phyloP scores from a whole-genome alignment of 2,888 invertebrate species.

The Pyrrhosoma nymphula region DNA sequence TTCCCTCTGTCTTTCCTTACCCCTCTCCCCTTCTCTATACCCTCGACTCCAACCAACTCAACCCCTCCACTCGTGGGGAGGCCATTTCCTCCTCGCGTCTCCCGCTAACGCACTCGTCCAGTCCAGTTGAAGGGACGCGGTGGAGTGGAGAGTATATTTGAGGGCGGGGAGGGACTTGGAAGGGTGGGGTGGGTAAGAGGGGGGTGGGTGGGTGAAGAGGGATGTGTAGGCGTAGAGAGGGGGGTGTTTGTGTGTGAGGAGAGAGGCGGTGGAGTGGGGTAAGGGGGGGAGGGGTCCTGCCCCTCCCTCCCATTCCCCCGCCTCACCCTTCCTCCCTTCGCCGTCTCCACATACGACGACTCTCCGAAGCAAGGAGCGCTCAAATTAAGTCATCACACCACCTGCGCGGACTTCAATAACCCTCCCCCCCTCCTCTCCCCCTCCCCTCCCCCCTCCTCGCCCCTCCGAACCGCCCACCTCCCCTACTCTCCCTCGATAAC shows the following conservation, averaged over 20 bases:
- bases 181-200: background rate
- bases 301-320: background rate
- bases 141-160: too few relatives aligned
- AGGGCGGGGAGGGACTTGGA: background rate
- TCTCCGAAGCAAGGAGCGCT: conserved; percentile 32
- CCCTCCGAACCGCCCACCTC: background rate
- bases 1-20: background rate
- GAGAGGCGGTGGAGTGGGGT: background rate
- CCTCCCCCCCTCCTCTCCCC: background rate
- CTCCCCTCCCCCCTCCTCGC: background rate
- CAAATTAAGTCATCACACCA: conserved; percentile 56
- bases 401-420: conserved; percentile 52
- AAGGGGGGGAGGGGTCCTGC: background rate
- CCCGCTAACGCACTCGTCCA: conserved; percentile 2
- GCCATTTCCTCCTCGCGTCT: conserved; percentile 45
- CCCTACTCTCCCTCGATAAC: background rate
- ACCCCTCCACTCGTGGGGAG: background rate
- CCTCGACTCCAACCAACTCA: background rate
- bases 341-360: background rate
- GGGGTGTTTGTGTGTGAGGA: background rate
- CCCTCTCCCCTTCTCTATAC: background rate
- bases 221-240: background rate
- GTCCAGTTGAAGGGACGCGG: background rate
- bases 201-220: background rate
- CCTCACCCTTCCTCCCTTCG: background rate